Evolutionary conservation across 2,113 vertebrate species (phyloP).

Genomic region (Cepphus grylle): DNA sequence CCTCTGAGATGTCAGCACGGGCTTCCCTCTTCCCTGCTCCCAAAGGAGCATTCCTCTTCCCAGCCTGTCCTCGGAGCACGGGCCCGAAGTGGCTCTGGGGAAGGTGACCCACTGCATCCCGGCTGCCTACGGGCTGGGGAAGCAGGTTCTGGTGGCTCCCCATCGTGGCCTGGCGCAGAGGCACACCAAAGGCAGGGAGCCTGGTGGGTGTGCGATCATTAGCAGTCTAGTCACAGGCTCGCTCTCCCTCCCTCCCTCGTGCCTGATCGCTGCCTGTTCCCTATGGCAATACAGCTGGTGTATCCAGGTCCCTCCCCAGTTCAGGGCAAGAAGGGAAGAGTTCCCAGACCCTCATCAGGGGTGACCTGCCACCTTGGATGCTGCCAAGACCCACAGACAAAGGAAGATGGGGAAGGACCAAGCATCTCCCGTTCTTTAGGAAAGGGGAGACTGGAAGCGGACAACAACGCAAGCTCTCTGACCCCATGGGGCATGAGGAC

Average conservation of each 20-base stretch:
- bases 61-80: background rate
- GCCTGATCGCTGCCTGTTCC: constrained; percentile 49
- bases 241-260: background rate
- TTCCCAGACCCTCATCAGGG: background rate
- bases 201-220: constrained; percentile 57
- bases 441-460: background rate
- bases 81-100: background rate
- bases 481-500: rapidly evolving
- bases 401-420: background rate
- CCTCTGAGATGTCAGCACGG: background rate
- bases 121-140: background rate
- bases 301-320: background rate
- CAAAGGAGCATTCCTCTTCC: background rate
- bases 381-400: background rate
- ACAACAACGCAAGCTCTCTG: background rate
- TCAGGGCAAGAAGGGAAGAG: background rate
- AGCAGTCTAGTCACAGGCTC: constrained; percentile 65
- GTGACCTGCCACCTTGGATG: background rate
- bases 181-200: constrained; percentile 30
- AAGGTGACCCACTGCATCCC: background rate
- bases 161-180: constrained; percentile 26
- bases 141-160: constrained; percentile 30
- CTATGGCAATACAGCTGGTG: constrained; percentile 35
- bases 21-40: background rate
- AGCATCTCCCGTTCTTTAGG: background rate